Base-by-base conservation (phyloP, 2,113 vertebrate genomes). In the Nesogale talazaci region DNA sequence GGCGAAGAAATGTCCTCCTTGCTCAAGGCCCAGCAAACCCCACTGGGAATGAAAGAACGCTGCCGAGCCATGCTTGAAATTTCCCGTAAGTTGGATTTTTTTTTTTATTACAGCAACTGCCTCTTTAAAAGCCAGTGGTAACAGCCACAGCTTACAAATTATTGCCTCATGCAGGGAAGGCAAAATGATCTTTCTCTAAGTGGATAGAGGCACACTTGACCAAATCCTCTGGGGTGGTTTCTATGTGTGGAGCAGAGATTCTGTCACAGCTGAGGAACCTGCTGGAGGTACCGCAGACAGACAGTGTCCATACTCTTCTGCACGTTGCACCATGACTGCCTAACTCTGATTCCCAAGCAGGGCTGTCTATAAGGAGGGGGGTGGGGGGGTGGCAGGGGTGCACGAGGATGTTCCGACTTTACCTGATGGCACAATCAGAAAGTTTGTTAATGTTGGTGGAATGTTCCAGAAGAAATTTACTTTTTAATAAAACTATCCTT, bases 31-130 rank as follows among this genome's bases (percentile, higher is more conserved):
- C 88, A 77, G 34, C 80, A 87, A 91, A 89, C 34, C 82, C 93
- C 70, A 80, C 67, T 56, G 84, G 90, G 83, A 94, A 87, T 57
- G 79, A 87, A 85, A 82, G 65, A 85, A 78, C 67, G 83, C 40
- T 83, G 59, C 88, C 82, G 82, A 95, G 83, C 77, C 14, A 95
- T 72, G 65, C 86, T 75, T 93, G 92, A 96, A 92, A 95, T 93
- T 96, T 93, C 90, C 89, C 91, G 38, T 81, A 94, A 93, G 91
- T 75, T 95, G 83, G 93, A 83, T 95, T 89, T 95, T 93, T 93
- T 95, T 89, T 95, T 93, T 93, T 91, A 81, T 92, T 77, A 88
- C 40, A 25, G 61, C 0, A 10, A 87, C 86, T 92, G 91, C 92
- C 89, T 86, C 89, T 95, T 96, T 20, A 92, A 94, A 94, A 94